Base-by-base conservation (phyloP, 2,888 invertebrate genomes). In the Kryphioiulus occultus region DNA sequence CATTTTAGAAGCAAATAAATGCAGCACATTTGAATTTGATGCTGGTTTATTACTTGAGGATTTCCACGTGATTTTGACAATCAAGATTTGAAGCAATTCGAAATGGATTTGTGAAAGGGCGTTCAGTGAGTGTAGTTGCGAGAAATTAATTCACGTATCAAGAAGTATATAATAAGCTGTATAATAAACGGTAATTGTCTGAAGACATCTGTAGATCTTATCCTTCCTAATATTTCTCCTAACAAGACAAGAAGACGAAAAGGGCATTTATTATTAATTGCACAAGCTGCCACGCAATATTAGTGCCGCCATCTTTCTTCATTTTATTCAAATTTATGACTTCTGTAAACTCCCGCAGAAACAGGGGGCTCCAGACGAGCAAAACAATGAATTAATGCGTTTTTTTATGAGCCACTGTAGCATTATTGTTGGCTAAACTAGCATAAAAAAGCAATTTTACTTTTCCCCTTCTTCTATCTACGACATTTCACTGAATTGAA, bases 401-500 rank as follows among this genome's bases (percentile, higher is more conserved):
- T 68, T 68, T 68, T 68, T 68, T 68, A 68, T 68, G 68, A 26
- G 68, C 68, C 68, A 68, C 68, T 26, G 68, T 68, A 68, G 68
- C 68, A 68, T 68, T 68, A 68, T 68, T 68, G 68, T 26, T 68
- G 68, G 68, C 68, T 68, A 68, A 68, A 22, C 68, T 68, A 68
- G 68, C 68, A 68, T 26, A 68, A 68, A 68, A 68, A 68, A 26
- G 26, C 22, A 68, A 26, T 68, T 68, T 68, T 26, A 7, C 0
- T 68, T 68, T 26, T 12, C 68, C 59, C 68, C 68, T 26, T 26
- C 26, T 9, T 68, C 68, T 26, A 68, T 68, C 68, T 84, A 42
- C 42, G 84, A 84, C 84, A 84, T 35, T 84, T 84, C 39, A 42
- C 84, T 35, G 84, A 84, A 84, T 84, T 84, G 35, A 84, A 84